Base-by-base conservation (phyloP, 2,113 vertebrate genomes). In the Xiphorhynchus elegans region DNA sequence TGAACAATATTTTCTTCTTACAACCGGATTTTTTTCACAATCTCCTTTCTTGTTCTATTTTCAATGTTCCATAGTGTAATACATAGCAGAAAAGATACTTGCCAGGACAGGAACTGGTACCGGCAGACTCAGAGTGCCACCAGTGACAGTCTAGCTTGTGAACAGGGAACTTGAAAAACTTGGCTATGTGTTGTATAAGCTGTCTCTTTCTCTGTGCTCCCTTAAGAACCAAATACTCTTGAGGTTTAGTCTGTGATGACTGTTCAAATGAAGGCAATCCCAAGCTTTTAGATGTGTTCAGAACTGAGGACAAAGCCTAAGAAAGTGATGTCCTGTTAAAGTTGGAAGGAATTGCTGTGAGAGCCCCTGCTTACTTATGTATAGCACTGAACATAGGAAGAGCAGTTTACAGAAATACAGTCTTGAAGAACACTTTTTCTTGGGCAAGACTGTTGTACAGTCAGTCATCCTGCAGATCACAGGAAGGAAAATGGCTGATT, bases 251-350 rank as follows among this genome's bases (percentile, higher is more conserved):
- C 66, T 72, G 77, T 13, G 5, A 17, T 53, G 47, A 28, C 28
- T 91, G 81, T 69, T 64, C 53, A 83, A 93, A 66, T 50, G 9
- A 79, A 91, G 93, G 68, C 39, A 88, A 59, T 47, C n/a, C 35
- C 23, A 47, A 78, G 13, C 23, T 64, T 56, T 66, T 52, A 7
- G 25, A 10, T 6, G 11, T 70, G 11, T 72, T 68, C 58, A 62
- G 58, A 85, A 52, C 25, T 9, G 64, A 67, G 21, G 64, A 81
- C 19, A 0, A 8, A 79, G 35, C 10, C 78, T 91, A 24, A 49
- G 29, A 87, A 91, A 52, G 7, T 56, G 44, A 49, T 68, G 25
- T 60, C 40, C 33, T 50, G 28, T 21, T 76, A 72, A 62, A 53
- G 47, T 87, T 73, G 44, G 62, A 67, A 67, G 16, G 18, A 85